These are phyloP conservation scores for Muscina levida DNA, from an alignment of 2,888 invertebrate genomes.

Conservation along the genomic window DNA sequence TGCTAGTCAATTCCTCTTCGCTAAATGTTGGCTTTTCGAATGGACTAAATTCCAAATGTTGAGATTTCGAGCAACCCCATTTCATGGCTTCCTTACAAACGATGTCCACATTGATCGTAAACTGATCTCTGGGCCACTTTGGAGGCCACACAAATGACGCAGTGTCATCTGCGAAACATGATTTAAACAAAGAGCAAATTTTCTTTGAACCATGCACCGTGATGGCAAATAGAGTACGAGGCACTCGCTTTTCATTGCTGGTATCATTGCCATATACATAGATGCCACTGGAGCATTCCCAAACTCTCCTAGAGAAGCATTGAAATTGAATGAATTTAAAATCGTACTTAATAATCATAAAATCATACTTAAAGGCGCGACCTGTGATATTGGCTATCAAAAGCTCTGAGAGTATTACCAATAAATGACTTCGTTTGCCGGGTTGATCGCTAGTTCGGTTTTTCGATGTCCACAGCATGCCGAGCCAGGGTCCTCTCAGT, in stretches of 20 bases:
- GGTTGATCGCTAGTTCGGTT: slow-evolving; percentile 41
- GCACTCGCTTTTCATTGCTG: slow-evolving; percentile 65
- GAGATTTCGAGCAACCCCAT: slow-evolving; percentile 72
- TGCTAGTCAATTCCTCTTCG: slow-evolving; percentile 41
- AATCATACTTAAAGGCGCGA: slow-evolving; percentile 69
- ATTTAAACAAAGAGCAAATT: slow-evolving; percentile 67
- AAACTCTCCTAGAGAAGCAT: slow-evolving; percentile 66
- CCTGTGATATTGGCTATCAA: slow-evolving; percentile 68
- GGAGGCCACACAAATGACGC: slow-evolving; percentile 63
- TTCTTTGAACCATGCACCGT: slow-evolving; percentile 69
- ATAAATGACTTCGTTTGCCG: slow-evolving; percentile 68
- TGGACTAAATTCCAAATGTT: slow-evolving; percentile 71
- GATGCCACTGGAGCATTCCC: slow-evolving; percentile 68
- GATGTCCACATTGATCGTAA: slow-evolving; percentile 70
- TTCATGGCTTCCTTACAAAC: slow-evolving; percentile 70
- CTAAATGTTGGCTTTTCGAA: slow-evolving; percentile 57
- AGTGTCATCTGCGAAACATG: slow-evolving; percentile 67
- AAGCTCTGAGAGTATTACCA: slow-evolving; percentile 72
- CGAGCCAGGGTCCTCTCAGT: slow-evolving; percentile 71
- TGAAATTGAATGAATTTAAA: neutral
- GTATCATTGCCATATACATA: slow-evolving; percentile 72
- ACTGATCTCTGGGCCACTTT: slow-evolving; percentile 69
- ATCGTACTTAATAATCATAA: slow-evolving; percentile 2
- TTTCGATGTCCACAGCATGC: slow-evolving; percentile 69
- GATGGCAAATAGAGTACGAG: slow-evolving; percentile 69